Evolutionary conservation across 2,113 vertebrate species (phyloP).

Genomic region (Corythornis cristatus): DNA sequence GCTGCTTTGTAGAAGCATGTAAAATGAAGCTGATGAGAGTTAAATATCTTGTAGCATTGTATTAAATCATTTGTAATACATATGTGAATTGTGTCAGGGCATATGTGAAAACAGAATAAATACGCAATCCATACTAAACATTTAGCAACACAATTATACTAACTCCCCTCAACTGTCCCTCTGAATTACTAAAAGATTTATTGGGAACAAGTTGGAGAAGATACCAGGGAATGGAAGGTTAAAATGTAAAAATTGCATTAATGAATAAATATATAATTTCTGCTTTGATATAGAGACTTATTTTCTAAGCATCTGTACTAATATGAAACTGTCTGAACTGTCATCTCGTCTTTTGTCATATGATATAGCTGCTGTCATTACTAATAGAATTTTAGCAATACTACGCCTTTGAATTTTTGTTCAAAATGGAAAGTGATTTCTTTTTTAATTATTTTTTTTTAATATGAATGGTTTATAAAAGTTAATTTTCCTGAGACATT

Average conservation of each 20-base stretch:
- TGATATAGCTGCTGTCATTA: constrained; percentile 4
- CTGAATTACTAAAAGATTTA: constrained; percentile 35
- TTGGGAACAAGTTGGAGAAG: constrained; percentile 9
- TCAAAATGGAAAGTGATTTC: not conserved
- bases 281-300: constrained; percentile 25
- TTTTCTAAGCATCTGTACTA: constrained; percentile 34
- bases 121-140: not conserved
- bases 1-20: not conserved
- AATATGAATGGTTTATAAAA: not conserved
- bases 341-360: constrained; percentile 10
- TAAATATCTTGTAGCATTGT: not conserved
- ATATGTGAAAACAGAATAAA: constrained; percentile 25
- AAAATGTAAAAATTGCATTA: constrained; percentile 23
- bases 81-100: not conserved
- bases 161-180: not conserved
- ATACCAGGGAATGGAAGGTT: not conserved
- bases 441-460: not conserved
- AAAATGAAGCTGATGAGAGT: constrained; percentile 14
- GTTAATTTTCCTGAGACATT: not conserved
- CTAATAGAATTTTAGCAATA: not conserved
- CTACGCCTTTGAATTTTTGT: not conserved
- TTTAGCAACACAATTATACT: not conserved
- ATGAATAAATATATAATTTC: not conserved
- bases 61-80: constrained; percentile 3
- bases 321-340: not conserved